Evolutionary conservation across 2,888 invertebrate species (phyloP).

Genomic region (Kryphioiulus occultus): DNA sequence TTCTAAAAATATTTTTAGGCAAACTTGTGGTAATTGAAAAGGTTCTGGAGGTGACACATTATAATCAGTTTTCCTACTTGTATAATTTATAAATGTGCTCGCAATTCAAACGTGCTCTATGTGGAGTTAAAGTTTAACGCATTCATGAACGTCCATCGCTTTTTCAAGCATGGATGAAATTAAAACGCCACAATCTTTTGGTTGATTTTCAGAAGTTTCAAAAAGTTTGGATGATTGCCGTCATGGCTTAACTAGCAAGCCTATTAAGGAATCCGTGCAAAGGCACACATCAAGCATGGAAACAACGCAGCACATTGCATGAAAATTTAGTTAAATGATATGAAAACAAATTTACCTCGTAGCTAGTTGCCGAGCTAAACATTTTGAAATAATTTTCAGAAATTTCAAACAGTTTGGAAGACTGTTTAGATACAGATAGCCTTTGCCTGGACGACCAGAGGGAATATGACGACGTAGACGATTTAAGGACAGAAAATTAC

Average conservation of each 20-base stretch:
- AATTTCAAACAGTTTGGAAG: not conserved
- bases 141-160: not conserved
- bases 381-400: conserved; percentile 38
- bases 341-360: not conserved
- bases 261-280: not conserved
- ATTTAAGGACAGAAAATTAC: not conserved
- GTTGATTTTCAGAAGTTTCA: conserved; percentile 20
- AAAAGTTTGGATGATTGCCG: conserved; percentile 38
- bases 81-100: not conserved
- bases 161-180: not conserved
- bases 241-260: not conserved
- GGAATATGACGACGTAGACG: not conserved
- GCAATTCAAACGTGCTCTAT: not conserved
- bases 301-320: not conserved
- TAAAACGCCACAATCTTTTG: not conserved
- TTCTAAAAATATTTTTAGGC: too few relatives aligned
- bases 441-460: not conserved
- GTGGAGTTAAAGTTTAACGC: not conserved
- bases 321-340: not conserved
- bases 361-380: not conserved
- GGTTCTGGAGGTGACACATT: too few relatives aligned
- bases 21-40: too few relatives aligned
- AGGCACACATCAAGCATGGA: conserved; percentile 21
- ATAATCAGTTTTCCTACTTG: too few relatives aligned
- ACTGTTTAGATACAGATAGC: not conserved